Evolutionary conservation across 2,888 invertebrate species (phyloP).

Genomic region (Teleogryllus oceanicus): DNA sequence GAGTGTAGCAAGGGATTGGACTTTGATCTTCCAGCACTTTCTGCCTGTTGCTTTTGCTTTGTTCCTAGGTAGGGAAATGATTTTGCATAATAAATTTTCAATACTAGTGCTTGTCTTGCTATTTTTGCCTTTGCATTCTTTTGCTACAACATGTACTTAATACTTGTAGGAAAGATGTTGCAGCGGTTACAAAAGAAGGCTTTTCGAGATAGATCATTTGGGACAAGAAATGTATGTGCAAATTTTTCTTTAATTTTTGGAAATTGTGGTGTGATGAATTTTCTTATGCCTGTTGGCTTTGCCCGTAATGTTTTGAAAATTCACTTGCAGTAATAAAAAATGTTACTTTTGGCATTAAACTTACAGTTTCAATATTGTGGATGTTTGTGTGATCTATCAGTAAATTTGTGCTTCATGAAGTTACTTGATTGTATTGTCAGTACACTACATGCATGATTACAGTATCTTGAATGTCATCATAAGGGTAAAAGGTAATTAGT

Average conservation of each 20-base stretch:
- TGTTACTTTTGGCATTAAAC: too few relatives aligned
- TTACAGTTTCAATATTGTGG: too few relatives aligned
- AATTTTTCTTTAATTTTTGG: slow-evolving; percentile 28
- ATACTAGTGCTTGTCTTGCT: slow-evolving; percentile 27
- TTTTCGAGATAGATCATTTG: not conserved
- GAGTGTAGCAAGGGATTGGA: slow-evolving; percentile 18
- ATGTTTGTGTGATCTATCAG: too few relatives aligned
- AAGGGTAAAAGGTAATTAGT: too few relatives aligned
- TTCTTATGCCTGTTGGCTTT: slow-evolving; percentile 28
- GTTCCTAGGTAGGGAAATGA: slow-evolving; percentile 30
- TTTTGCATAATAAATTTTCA: slow-evolving; percentile 26
- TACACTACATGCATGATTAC: too few relatives aligned
- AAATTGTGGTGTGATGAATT: slow-evolving; percentile 28
- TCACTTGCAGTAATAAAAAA: not conserved
- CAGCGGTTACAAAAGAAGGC: not conserved
- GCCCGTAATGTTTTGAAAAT: not conserved
- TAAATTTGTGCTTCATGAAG: too few relatives aligned
- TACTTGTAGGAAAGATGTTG: slow-evolving; percentile 20
- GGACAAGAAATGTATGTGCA: not conserved
- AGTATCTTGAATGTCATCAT: too few relatives aligned
- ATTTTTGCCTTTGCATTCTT: slow-evolving; percentile 29
- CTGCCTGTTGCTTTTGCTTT: slow-evolving; percentile 31
- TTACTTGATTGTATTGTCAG: too few relatives aligned
- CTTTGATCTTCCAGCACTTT: slow-evolving; percentile 24
- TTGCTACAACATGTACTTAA: slow-evolving; percentile 23